Base-by-base conservation (phyloP, 1,140 invertebrate genomes). In the Euschistus heros region DNA sequence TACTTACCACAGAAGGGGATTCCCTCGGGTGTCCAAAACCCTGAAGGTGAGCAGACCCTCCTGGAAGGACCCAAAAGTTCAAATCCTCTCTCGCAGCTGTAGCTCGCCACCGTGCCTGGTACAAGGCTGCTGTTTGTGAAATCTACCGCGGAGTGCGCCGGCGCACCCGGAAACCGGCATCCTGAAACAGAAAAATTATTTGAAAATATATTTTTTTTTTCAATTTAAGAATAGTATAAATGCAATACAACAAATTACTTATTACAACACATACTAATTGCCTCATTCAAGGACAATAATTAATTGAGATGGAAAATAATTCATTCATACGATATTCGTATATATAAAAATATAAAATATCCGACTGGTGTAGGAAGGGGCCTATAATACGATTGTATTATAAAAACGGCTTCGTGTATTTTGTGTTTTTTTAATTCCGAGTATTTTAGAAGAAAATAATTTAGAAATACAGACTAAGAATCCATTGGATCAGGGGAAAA, bases 1-100 rank as follows among this genome's bases (percentile, higher is more conserved):
- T 26, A 86, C 87, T 92, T 77, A 94, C 92, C 92, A 76, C 92
- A 96, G 77, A 95, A 95, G 18, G 92, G 92, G 65, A 95, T 90
- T 63, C 92, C 92, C 72, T 91, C 87, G 0, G 92, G 93, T n/a
- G 81, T 77, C 94, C 94, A 97, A 37, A 80, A 83, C 2, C 87
- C 88, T 70, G 89, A 84, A 0, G 74, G 67, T 24, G 82, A 81
- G 72, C 93, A 96, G 17, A 87, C 80, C 63, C 92, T 79, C 61
- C 90, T 76, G 0, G 87, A 80, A 2, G 92, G 92, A 2, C 93
- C 93, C 0, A 96, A 79, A 0, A 96, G 81, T 74, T 95, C 92
- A 74, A 94, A 96, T 14, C 92, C 92, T 47, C 87, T 78, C 72
- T 96, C 92, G 73, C 94, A 97, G 17, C 81, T 79, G 74, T 97